Evolutionary conservation across 2,888 invertebrate genomes (phyloP), one percentile per base, ranked within the genome.

Genomic region (Malacosoma neustria): DNA sequence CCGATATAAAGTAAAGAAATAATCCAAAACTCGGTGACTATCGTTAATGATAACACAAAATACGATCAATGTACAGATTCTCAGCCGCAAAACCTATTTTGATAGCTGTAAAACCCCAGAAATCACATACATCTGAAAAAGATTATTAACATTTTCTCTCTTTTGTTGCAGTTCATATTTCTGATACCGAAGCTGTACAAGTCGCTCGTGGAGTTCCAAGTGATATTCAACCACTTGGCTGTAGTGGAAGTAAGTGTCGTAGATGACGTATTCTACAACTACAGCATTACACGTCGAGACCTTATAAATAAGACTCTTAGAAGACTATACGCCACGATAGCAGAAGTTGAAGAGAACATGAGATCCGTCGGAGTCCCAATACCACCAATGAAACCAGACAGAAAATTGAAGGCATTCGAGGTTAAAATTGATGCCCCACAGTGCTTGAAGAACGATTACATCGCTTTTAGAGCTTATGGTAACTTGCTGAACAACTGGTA

Each of bases 401-500:
- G 72, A 42, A 72, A 79, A 41, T 68, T 87, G 51, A 73, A 77
- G 15, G 46, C 47, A 2, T 54, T 81, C 40, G 59, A 67, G 39
- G 61, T 62, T 37, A 73, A 75, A 52, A 84, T 87, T 1, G 87
- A 88, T 51, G 68, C 85, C 2, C 88, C 89, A 0, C 63, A 76
- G 39, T 87, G 88, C 56, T 70, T 89, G 33, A 84, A 88, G 43
- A 87, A 89, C 47, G 91, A 91, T 57, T 87, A 88, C 57, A 88
- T 89, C 22, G 87, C 90, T 2, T 79, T 90, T 39, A 84, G 87
- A 46, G 85, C 87, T 6, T 89, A 90, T 57, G 85, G 84, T 22
- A 87, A 77, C 33, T 87, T 89, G 42, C 67, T 91, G 6, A 87
- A 87, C 57, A 88, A 89, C 53, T 90, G 90, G 87, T 79, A 79